phyloP scores from a whole-genome alignment of 1,140 invertebrate genomes.

The Sminthurinus signatus region DNA sequence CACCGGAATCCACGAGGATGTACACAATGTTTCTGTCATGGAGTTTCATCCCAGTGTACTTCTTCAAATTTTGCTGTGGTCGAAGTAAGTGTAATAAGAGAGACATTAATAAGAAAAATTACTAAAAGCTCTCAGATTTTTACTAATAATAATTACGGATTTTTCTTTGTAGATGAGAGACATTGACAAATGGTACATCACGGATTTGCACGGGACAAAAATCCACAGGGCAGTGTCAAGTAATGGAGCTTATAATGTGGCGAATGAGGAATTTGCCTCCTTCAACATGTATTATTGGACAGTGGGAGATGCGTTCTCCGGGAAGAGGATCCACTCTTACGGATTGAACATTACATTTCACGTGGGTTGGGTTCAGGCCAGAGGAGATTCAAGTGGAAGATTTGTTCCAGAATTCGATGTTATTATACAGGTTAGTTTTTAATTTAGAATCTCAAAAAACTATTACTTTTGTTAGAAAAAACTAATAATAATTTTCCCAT shows the following conservation, averaged over 20 bases:
- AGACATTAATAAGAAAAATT: too few relatives aligned
- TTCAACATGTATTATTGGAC: conserved; percentile 60
- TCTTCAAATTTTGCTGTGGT: conserved; percentile 26
- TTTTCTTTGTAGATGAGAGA: neutral
- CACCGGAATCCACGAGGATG: conserved; percentile 74
- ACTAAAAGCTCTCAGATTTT: too few relatives aligned
- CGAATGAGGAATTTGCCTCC: conserved; percentile 42
- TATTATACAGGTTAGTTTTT: conserved; percentile 64
- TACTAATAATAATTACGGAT: too few relatives aligned
- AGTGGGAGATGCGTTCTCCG: conserved; percentile 51
- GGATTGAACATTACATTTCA: conserved; percentile 70
- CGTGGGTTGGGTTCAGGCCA: conserved; percentile 74
- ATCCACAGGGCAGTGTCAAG: too few relatives aligned
- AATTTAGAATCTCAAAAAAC: too few relatives aligned
- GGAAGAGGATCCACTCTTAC: conserved; percentile 73
- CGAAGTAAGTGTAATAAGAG: too few relatives aligned
- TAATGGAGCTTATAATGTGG: conserved; percentile 33
- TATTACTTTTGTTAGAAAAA: too few relatives aligned
- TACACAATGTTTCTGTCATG: conserved; percentile 84
- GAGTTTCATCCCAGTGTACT: conserved; percentile 64
- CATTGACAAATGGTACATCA: conserved; percentile 41
- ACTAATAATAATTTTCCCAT: too few relatives aligned
- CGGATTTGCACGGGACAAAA: conserved; percentile 41
- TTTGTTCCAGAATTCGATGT: conserved; percentile 77
- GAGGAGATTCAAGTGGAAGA: conserved; percentile 80